Base-by-base conservation (phyloP, 2,888 invertebrate genomes). In the Acrobasis suavella region DNA sequence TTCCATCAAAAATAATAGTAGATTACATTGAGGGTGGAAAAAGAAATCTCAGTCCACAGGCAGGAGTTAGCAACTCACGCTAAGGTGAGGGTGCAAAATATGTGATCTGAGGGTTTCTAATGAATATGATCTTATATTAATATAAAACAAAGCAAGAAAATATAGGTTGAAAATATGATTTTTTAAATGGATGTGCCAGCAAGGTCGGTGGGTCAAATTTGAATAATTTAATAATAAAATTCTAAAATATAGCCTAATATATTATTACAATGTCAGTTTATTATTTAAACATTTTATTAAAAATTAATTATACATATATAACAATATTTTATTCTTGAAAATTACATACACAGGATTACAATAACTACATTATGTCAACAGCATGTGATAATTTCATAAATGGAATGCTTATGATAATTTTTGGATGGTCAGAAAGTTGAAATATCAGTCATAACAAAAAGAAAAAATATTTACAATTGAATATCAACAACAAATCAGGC, bases 381-480 rank as follows among this genome's bases (percentile, higher is more conserved):
- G 38, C 10, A 37, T 15, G 15, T 42, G 12, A 56, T 55, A 46
- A 49, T 56, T 62, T 50, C 37, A 46, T 49, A 38, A 62, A 58
- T 58, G 56, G 56, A 58, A 56, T 50, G 55, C 54, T 62, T 55
- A 50, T 37, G 50, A 22, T 38, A 38, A 39, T 9, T 37, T 17
- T 50, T 39, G 50, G 50, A 59, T 50, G 38, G 50, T 50, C 37
- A 51, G 16, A 60, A 58, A 54, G 32, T 38, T 37, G 7, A 12
- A 60, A 60, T 42, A 37, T 60, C 51, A 60, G 51, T 60, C 60
- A 60, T 39, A 38, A 15, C 12, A 56, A 38, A 38, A 50, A 49
- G 50, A 63, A 62, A 51, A 22, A 58, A 62, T 22, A 22, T 65
- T 58, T 65, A 67, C 52, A 67, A 51, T 14, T n/a, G 46, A 46